Evolutionary conservation across 2,888 invertebrate species (phyloP).

Genomic region (Polietes domitor): DNA sequence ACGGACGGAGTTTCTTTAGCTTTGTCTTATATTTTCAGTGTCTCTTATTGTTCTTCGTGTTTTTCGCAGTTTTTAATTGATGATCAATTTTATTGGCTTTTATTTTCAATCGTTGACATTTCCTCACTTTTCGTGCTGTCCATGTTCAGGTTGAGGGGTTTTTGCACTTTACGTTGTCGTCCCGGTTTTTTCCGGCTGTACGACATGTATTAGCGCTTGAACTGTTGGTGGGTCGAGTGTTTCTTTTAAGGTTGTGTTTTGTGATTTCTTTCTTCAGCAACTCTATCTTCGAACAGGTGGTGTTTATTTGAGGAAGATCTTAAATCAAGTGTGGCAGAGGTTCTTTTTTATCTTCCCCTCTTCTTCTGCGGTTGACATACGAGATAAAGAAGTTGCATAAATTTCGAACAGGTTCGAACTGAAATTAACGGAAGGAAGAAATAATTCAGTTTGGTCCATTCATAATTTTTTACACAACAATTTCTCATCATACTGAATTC

Average conservation of each 20-base stretch:
- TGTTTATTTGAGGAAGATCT: conserved; percentile 30
- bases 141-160: not conserved
- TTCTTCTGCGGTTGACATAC: not conserved
- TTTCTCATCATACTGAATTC: not conserved
- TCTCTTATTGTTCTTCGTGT: conserved; percentile 4
- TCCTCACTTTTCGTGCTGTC: conserved; percentile 30
- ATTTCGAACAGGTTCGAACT: not conserved
- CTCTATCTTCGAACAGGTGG: conserved; percentile 28
- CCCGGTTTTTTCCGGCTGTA: not conserved
- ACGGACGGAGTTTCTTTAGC: not conserved
- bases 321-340: conserved; percentile 21
- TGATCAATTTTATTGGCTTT: conserved; percentile 57
- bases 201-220: conserved; percentile 44
- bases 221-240: conserved; percentile 45
- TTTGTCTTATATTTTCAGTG: not conserved
- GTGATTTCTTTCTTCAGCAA: conserved; percentile 3
- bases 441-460: not conserved
- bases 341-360: not conserved
- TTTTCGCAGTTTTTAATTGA: conserved; percentile 51
- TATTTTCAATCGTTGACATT: conserved; percentile 40
- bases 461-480: not conserved
- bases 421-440: conserved; percentile 4
- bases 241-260: conserved; percentile 26
- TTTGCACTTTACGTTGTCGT: not conserved
- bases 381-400: conserved; percentile 30